Conservation (phyloP, 2,113 vertebrate species). For the Hipposideros armiger region DNA sequence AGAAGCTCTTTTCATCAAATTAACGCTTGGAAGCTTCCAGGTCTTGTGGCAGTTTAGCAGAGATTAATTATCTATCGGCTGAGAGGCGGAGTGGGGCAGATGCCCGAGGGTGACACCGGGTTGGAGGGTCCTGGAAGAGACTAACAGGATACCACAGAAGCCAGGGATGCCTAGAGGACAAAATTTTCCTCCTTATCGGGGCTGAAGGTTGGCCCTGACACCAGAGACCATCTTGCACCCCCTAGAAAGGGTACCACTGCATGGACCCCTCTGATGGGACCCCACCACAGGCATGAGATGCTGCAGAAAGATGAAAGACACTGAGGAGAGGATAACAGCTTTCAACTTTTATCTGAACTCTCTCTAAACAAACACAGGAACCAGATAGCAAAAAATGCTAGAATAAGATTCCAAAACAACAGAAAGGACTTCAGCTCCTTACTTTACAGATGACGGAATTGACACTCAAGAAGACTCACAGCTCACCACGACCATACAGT, state of each 20-base stretch:
- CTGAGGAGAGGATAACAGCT: not conserved
- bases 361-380: not conserved
- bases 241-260: not conserved
- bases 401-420: not conserved
- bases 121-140: not conserved
- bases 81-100: not conserved
- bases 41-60: not conserved
- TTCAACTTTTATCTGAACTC: not conserved
- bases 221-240: not conserved
- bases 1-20: slow-evolving; percentile 24
- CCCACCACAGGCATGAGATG: not conserved
- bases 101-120: not conserved
- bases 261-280: not conserved
- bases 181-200: not conserved
- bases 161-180: not conserved
- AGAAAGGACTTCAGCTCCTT: not conserved
- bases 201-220: not conserved
- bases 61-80: slow-evolving; percentile 28
- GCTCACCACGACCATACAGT: not conserved
- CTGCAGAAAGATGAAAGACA: not conserved
- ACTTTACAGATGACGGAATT: not conserved
- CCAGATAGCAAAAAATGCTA: not conserved
- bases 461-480: not conserved
- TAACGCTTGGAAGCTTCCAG: slow-evolving; percentile 18
- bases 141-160: not conserved